Conservation (phyloP, 2,888 invertebrate genomes). For the Macrophya alboannulata region DNA sequence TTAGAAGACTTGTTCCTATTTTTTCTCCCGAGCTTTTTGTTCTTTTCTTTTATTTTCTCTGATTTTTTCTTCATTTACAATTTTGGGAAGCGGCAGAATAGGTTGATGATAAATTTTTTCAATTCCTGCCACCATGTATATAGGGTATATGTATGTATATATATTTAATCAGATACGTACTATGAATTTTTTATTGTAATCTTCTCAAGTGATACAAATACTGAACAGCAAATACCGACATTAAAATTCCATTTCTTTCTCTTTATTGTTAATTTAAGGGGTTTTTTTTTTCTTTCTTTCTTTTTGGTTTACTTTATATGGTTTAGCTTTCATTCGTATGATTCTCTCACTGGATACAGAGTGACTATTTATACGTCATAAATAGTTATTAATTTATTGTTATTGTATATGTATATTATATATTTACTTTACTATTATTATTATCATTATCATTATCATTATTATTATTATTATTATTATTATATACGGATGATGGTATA, state of each 20-base stretch:
- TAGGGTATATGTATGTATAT: too few relatives aligned
- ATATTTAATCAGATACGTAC: constrained; percentile 57
- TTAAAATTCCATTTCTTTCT: constrained; percentile 67
- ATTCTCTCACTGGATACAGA: not conserved
- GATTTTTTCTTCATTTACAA: not conserved
- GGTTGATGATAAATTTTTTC: not conserved
- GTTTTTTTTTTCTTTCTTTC: not conserved
- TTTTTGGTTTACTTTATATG: not conserved
- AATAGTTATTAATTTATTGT: constrained; percentile 15
- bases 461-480: not conserved
- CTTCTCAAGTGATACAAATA: constrained; percentile 77
- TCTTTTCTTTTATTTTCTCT: not conserved
- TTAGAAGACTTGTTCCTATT: not conserved
- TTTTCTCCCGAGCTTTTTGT: not conserved
- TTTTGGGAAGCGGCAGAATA: not conserved
- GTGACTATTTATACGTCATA: not conserved
- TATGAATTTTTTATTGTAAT: constrained; percentile 78
- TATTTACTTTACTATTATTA: not conserved
- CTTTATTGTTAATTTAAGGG: too few relatives aligned
- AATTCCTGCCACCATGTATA: too few relatives aligned
- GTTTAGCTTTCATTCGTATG: not conserved
- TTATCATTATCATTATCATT: not conserved
- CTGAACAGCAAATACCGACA: constrained; percentile 78
- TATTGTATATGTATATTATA: constrained; percentile 27
- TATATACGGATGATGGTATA: not conserved